Evolutionary conservation across 2,888 invertebrate species (phyloP).

Genomic region (Patella pellucida): DNA sequence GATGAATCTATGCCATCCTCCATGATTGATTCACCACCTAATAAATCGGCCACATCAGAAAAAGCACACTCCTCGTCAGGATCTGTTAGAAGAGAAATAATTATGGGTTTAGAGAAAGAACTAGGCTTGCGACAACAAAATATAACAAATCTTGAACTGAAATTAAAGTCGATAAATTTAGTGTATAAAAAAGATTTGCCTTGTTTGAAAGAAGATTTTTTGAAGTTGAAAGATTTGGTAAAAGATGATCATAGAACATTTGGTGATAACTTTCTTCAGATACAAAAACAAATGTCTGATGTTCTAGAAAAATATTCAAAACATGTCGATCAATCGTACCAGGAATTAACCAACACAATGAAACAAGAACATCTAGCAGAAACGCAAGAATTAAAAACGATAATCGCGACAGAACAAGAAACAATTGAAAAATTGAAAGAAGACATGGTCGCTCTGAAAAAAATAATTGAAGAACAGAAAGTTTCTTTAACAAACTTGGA

Average conservation of each 20-base stretch:
- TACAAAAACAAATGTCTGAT: background rate
- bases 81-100: conserved; percentile 19
- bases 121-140: conserved; percentile 19
- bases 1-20: conserved; percentile 90
- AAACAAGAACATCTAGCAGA: conserved; percentile 31
- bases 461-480: conserved; percentile 22
- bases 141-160: conserved; percentile 10
- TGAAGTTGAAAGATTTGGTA: background rate
- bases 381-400: conserved; percentile 30
- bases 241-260: background rate
- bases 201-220: background rate
- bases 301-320: background rate
- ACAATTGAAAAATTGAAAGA: conserved; percentile 33
- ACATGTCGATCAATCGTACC: background rate
- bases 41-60: conserved; percentile 72
- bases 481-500: conserved; percentile 31
- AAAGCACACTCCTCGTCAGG: conserved; percentile 49
- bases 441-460: conserved; percentile 24
- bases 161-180: background rate
- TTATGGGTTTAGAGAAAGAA: conserved; percentile 16
- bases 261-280: background rate
- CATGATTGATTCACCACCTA: conserved; percentile 76
- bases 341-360: conserved; percentile 21
- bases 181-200: background rate
- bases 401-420: conserved; percentile 31